These are phyloP conservation scores for Sylvilagus bachmani DNA, from an alignment of 2,113 vertebrate species.

Conservation along the genomic window DNA sequence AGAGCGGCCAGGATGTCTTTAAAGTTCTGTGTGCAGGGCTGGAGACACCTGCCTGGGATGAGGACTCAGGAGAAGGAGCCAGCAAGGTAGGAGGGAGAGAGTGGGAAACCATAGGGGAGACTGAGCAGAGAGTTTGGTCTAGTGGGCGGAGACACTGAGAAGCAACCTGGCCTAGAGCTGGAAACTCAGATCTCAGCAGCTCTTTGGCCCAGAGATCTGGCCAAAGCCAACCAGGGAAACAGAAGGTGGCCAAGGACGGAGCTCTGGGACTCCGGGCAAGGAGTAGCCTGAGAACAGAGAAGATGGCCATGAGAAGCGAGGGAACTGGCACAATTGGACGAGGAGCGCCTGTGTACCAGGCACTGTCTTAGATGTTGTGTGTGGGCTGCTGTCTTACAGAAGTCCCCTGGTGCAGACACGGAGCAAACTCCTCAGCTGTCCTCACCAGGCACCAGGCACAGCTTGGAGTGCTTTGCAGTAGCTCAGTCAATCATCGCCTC, in stretches of 20 bases:
- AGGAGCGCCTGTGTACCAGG: background rate
- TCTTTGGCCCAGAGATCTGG: background rate
- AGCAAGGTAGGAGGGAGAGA: background rate
- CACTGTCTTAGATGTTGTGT: rapidly evolving
- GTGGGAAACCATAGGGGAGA: background rate
- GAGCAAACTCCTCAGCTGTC: background rate
- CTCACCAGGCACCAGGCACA: background rate
- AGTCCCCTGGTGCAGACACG: background rate
- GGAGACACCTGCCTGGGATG: background rate
- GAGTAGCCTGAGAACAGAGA: background rate
- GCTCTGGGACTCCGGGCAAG: background rate
- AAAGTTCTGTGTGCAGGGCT: background rate
- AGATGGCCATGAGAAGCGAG: background rate
- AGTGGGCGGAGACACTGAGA: background rate
- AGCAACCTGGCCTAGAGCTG: background rate
- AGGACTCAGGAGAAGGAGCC: background rate
- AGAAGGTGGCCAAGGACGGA: background rate
- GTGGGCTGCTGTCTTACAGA: background rate
- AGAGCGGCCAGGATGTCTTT: background rate
- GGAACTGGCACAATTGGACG: background rate
- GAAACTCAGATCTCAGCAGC: background rate
- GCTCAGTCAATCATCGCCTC: background rate
- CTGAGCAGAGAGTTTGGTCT: background rate
- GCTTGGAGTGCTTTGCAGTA: background rate
- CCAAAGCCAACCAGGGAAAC: background rate